phyloP scores from a whole-genome alignment of 2,888 invertebrate genomes.

The Pollenia labialis region DNA sequence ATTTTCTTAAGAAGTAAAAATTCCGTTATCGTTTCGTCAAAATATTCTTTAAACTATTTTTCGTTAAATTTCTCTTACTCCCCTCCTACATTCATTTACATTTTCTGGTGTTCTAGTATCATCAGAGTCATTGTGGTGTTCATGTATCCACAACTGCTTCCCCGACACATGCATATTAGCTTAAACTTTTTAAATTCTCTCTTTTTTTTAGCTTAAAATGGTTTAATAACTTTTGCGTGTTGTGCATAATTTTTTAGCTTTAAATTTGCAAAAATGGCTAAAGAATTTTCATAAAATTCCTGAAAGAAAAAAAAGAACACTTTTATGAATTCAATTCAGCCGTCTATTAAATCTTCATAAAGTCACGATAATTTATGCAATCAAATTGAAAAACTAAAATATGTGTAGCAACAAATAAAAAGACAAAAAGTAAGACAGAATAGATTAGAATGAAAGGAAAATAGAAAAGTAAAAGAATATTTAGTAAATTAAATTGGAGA shows the following conservation, averaged over 20 bases:
- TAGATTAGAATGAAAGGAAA: background rate
- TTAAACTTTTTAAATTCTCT: conserved; percentile 46
- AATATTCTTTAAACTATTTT: too few species aligned
- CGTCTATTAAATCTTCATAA: conserved; percentile 23
- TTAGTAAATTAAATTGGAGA: conserved; percentile 1
- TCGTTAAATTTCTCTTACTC: background rate
- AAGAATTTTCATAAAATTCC: conserved; percentile 43
- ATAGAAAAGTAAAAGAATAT: background rate
- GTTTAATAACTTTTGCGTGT: conserved; percentile 70
- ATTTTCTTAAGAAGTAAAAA: too few species aligned
- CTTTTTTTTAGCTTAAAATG: conserved; percentile 59
- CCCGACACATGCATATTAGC: conserved; percentile 60
- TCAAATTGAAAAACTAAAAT: background rate
- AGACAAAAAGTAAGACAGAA: background rate
- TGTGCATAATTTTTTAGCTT: conserved; percentile 32
- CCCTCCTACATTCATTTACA: conserved; percentile 24
- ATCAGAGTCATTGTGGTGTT: background rate
- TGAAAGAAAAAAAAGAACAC: conserved; percentile 7
- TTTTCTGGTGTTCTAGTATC: conserved; percentile 12
- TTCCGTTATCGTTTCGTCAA: too few species aligned
- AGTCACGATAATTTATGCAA: conserved; percentile 40
- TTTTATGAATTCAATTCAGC: conserved; percentile 54
- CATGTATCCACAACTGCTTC: conserved; percentile 1
- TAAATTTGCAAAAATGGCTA: background rate
- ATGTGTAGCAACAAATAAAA: background rate